These are phyloP conservation scores for Drosophila nasuta DNA, from an alignment of 1,140 invertebrate genomes.

Conservation along the genomic window DNA sequence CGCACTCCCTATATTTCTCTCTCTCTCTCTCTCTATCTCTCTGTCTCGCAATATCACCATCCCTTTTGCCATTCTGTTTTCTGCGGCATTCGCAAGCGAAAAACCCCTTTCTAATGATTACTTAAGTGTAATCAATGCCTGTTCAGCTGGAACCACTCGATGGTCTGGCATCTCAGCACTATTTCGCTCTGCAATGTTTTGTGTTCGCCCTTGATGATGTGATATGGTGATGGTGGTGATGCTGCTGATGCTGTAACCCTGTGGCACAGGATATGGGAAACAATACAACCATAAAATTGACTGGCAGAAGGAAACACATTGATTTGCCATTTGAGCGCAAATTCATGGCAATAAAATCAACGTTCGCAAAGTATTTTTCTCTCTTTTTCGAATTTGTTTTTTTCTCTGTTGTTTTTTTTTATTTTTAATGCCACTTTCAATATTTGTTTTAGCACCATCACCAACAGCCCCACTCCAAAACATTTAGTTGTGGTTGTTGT, in stretches of 20 bases:
- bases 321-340: conserved; percentile 81
- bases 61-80: not conserved
- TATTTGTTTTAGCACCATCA: conserved; percentile 74
- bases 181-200: not conserved
- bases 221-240: not conserved
- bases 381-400: not conserved
- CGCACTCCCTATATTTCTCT: not conserved
- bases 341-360: conserved; percentile 81
- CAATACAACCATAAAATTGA: conserved; percentile 72
- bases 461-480: not conserved
- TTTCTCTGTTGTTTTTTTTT: conserved; percentile 8
- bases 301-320: conserved; percentile 78
- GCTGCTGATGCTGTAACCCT: not conserved
- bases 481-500: conserved; percentile 43
- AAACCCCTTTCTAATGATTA: conserved; percentile 1
- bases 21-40: not conserved
- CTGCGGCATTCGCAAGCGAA: not conserved
- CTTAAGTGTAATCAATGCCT: not conserved
- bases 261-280: conserved; percentile 36
- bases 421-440: conserved; percentile 81
- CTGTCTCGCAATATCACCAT: not conserved
- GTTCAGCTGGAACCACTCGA: conserved; percentile 8
- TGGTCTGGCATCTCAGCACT: conserved; percentile 10
- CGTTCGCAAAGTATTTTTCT: conserved; percentile 57
- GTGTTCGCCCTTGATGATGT: not conserved